These are phyloP conservation scores for Phylloscopus trochiloides DNA, from an alignment of 2,113 vertebrate genomes.

Conservation along the genomic window DNA sequence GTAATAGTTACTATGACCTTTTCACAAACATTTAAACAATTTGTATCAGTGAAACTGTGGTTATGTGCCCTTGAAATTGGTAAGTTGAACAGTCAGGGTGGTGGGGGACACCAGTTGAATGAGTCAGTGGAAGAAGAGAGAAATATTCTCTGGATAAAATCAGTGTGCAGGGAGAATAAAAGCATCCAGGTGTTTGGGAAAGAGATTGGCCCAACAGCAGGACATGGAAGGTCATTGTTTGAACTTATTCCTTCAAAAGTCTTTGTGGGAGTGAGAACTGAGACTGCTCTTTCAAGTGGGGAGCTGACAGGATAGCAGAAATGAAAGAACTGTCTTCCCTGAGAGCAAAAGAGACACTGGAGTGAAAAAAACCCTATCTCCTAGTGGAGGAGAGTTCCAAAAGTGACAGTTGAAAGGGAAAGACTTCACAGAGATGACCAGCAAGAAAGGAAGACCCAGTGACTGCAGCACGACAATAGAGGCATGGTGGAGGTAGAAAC, in stretches of 20 bases:
- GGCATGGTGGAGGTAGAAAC: not conserved
- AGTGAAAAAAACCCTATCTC: not conserved
- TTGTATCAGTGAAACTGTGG: not conserved
- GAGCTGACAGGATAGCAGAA: not conserved
- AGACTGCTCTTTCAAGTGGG: not conserved
- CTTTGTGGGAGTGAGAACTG: not conserved
- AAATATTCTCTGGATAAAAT: not conserved
- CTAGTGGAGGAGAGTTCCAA: not conserved
- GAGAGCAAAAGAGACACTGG: not conserved
- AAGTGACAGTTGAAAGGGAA: slow-evolving; percentile 18
- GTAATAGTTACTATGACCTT: not conserved
- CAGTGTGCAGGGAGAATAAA: not conserved
- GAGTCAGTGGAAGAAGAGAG: not conserved
- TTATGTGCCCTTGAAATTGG: not conserved
- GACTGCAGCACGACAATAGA: not conserved
- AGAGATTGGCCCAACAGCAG: not conserved
- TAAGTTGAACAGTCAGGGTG: not conserved
- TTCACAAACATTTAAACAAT: not conserved
- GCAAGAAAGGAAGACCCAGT: not conserved
- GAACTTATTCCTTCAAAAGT: not conserved
- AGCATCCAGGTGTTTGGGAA: not conserved
- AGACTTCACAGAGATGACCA: not conserved
- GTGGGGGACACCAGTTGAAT: not conserved
- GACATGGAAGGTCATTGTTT: not conserved
- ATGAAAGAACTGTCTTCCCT: not conserved